Conservation (phyloP, 2,113 vertebrate species). For the Hassar affinis region DNA sequence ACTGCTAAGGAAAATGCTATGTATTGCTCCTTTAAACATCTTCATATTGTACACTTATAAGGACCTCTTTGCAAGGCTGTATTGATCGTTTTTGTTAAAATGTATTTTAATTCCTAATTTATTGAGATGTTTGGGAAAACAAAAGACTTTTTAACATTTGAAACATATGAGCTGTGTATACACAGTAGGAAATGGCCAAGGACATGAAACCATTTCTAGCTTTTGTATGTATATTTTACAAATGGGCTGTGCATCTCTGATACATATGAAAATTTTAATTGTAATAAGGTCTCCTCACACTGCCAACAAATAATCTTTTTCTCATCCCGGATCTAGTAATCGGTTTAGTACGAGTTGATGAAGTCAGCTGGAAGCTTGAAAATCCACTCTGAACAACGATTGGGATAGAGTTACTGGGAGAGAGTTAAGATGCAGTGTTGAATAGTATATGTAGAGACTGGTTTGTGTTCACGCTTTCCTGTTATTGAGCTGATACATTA, state of each 20-base stretch:
- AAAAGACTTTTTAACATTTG: constrained; percentile 56
- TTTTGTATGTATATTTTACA: constrained; percentile 62
- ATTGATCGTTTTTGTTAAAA: constrained; percentile 49
- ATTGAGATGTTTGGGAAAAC: constrained; percentile 57
- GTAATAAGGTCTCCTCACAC: constrained; percentile 32
- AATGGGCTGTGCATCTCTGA: constrained; percentile 43
- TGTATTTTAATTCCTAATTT: constrained; percentile 71
- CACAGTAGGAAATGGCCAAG: constrained; percentile 46
- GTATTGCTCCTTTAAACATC: constrained; percentile 49
- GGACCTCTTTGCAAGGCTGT: constrained; percentile 42
- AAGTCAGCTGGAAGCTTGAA: background rate
- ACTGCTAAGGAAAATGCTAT: constrained; percentile 39
- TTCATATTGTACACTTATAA: constrained; percentile 49
- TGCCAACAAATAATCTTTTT: constrained; percentile 27
- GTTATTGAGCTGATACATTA: background rate
- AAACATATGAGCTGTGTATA: constrained; percentile 64
- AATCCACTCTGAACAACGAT: background rate
- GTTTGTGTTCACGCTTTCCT: background rate
- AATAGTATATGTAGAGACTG: background rate
- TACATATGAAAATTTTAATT: constrained; percentile 46
- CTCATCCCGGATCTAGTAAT: background rate
- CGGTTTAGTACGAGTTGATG: background rate
- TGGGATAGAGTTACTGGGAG: background rate
- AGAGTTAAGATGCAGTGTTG: background rate
- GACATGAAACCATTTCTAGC: constrained; percentile 43